Percentiles rank a stretch among this genome's conserved stretches.
Conservation (phyloP, 1,140 invertebrate species). For the Scylla paramamosain region DNA sequence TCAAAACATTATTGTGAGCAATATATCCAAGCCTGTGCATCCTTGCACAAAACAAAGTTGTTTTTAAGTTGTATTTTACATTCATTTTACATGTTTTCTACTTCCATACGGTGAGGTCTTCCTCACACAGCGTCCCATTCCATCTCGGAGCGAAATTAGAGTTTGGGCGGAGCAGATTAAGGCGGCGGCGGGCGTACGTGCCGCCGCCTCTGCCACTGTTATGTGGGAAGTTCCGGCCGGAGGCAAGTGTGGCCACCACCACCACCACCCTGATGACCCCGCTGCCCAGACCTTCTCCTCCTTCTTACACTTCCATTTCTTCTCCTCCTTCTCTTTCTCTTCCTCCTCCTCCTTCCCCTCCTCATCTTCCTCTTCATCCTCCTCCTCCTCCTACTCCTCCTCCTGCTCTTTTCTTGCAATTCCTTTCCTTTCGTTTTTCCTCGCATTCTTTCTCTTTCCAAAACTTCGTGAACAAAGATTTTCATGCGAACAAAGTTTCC, state of each 20-base stretch:
- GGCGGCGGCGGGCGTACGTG: slow-evolving; percentile 48
- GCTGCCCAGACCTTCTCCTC: not conserved
- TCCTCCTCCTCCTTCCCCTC: too few species aligned
- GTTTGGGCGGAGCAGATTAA: slow-evolving; percentile 33
- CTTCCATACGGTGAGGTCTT: not conserved
- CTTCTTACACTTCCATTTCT: not conserved
- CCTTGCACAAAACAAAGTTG: too few species aligned
- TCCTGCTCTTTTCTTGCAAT: slow-evolving; percentile 21
- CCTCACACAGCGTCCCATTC: slow-evolving; percentile 17
- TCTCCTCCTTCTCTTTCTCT: not conserved
- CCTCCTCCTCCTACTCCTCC: not conserved
- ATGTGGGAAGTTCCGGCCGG: slow-evolving; percentile 53
- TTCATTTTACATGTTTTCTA: not conserved
- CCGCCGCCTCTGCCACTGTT: slow-evolving; percentile 29
- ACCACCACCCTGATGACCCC: not conserved
- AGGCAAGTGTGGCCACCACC: not conserved
- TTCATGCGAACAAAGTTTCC: slow-evolving; percentile 19
- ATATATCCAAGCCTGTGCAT: too few species aligned
- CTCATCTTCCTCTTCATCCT: too few species aligned
- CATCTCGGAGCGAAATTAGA: slow-evolving; percentile 51
- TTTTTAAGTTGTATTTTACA: too few species aligned
- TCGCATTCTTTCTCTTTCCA: slow-evolving; percentile 6
- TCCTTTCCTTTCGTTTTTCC: slow-evolving; percentile 2
- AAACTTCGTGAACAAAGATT: not conserved
- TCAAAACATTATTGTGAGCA: too few species aligned